phyloP scores from a whole-genome alignment of 1,140 invertebrate genomes.

The Bombus soroeensis region DNA sequence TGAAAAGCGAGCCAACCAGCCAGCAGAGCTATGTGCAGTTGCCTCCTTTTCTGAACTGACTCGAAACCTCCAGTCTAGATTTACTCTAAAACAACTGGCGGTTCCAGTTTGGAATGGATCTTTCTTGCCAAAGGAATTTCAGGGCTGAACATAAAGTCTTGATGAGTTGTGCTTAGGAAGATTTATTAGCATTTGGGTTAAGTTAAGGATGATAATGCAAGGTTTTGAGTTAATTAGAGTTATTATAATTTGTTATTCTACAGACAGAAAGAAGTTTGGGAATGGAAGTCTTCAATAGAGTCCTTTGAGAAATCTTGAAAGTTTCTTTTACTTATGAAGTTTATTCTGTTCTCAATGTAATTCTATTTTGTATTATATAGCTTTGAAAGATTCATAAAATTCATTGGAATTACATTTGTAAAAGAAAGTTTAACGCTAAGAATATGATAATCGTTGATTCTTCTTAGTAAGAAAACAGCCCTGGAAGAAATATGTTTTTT shows the following conservation, averaged over 20 bases:
- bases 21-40: slow-evolving; percentile 87
- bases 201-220: neutral
- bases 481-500: neutral
- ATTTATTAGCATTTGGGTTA: neutral
- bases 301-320: neutral
- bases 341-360: neutral
- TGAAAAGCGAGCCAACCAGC: slow-evolving; percentile 85
- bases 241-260: neutral
- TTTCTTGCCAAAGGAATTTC: neutral
- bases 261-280: neutral
- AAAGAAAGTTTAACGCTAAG: neutral
- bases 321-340: neutral
- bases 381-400: neutral
- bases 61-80: slow-evolving; percentile 75
- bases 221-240: neutral
- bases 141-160: neutral
- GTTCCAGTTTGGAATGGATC: neutral
- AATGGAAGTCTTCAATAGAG: neutral
- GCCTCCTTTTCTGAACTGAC: slow-evolving; percentile 91
- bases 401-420: neutral
- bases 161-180: neutral
- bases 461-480: neutral
- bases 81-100: slow-evolving; percentile 41
- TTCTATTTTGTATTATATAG: slow-evolving; percentile 3
- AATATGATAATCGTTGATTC: neutral